Evolutionary conservation across 2,113 vertebrate genomes (phyloP), one percentile per base, ranked within the genome.

Genomic region (Ceratotherium simum): DNA sequence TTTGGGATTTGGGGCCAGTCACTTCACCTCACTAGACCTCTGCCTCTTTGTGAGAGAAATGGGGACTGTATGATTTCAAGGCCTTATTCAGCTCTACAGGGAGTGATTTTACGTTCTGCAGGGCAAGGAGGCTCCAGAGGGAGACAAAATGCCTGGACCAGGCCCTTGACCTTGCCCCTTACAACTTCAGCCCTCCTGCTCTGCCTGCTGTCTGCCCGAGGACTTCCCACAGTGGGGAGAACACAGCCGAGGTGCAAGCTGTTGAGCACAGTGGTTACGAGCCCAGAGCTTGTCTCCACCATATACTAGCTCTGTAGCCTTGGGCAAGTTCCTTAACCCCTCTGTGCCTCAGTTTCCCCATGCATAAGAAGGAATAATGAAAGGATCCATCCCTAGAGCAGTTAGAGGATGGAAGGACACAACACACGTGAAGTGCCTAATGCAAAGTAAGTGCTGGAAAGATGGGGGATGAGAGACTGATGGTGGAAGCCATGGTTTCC

Each of bases 1-100:
- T 96, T 13, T 90, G 93, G 84, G 95, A 96, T 81, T 90, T 94
- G 91, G 91, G 93, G 39, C 89, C 42, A 69, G 14, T 20, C 60
- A 13, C 2, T 0, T 80, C 54, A 93, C 73, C 73, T 95, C 12
- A n/a, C 25, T 80, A 83, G 67, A 93, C 17, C 85, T 92, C 86
- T 69, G 56, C 73, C 67, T 95, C 56, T 70, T 82, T 73, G 78
- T 80, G 90, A 90, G 75, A 89, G n/a, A 82, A 90, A 67, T 14
- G 73, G 5, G 25, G 29, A 78, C 33, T 36, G 7, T 20, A 2
- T 42, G 73, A 65, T 76, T 39, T 54, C 23, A 25, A 56, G 64
- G 62, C 5, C 64, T 20, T 1, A 0, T 6, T 60, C 17, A 29
- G n/a, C 36, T 75, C 79, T 20, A 3, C 11, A 23, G 11, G 23